These are phyloP conservation scores for Vombatus ursinus DNA, from an alignment of 2,113 vertebrate species.

Conservation along the genomic window DNA sequence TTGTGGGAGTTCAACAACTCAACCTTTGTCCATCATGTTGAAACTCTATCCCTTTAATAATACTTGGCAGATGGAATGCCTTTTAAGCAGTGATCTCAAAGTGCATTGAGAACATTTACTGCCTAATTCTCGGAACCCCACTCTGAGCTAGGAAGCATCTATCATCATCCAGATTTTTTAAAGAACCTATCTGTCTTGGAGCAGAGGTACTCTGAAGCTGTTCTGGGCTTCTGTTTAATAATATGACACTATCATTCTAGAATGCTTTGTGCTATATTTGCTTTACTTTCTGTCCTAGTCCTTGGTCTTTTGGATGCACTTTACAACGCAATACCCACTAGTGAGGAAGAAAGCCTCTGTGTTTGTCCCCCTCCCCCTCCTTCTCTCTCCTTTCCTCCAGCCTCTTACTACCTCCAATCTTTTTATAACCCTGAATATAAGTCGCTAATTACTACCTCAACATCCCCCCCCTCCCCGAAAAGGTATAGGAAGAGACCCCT, in stretches of 20 bases:
- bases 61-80: slow-evolving; percentile 75
- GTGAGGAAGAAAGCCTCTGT: neutral
- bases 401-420: neutral
- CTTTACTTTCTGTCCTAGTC: neutral
- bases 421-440: neutral
- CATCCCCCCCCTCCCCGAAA: neutral
- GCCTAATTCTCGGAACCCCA: slow-evolving; percentile 77
- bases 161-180: slow-evolving; percentile 70
- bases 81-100: slow-evolving; percentile 79
- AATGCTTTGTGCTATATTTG: slow-evolving; percentile 30
- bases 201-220: neutral
- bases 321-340: neutral
- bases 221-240: slow-evolving; percentile 18
- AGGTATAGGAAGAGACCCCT: neutral
- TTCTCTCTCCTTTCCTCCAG: neutral
- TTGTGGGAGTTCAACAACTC: slow-evolving; percentile 47
- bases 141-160: slow-evolving; percentile 69
- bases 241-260: neutral
- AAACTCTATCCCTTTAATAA: slow-evolving; percentile 72
- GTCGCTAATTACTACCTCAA: neutral
- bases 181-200: slow-evolving; percentile 64
- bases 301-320: neutral
- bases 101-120: slow-evolving; percentile 76
- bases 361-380: no score
- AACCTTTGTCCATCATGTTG: slow-evolving; percentile 60